phyloP scores from a whole-genome alignment of 2,797 vertebrate species.

The Rhinella marina region DNA sequence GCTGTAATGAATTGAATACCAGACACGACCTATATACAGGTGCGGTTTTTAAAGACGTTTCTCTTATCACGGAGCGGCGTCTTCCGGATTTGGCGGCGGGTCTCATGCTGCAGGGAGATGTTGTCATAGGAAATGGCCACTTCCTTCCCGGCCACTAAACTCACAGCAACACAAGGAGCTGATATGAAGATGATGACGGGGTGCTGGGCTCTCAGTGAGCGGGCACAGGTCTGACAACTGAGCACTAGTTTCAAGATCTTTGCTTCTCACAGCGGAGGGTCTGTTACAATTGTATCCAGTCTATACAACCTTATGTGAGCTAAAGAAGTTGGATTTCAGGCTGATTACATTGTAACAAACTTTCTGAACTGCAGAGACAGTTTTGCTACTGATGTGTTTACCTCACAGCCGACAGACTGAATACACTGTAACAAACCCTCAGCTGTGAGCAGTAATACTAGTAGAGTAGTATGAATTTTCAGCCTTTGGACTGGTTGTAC shows the following conservation, averaged over 20 bases:
- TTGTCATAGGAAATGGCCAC: constrained; percentile 16
- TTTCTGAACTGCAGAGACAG: too few species aligned
- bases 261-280: neutral
- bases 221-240: too few species aligned
- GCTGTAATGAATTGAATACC: neutral
- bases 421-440: too few species aligned
- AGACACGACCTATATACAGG: neutral
- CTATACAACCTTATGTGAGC: neutral
- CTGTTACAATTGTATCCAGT: neutral
- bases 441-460: too few species aligned
- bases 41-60: neutral
- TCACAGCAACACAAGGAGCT: neutral
- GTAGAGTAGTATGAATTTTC: too few species aligned
- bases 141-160: constrained; percentile 3
- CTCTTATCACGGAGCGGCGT: neutral
- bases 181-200: neutral
- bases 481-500: too few species aligned
- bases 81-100: neutral
- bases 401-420: too few species aligned
- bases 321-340: neutral
- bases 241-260: too few species aligned
- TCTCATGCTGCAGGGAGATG: neutral
- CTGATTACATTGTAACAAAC: neutral
- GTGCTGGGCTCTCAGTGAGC: neutral
- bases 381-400: too few species aligned